Conservation (phyloP, 2,797 vertebrate species). For the Acropternis orthonyx region DNA sequence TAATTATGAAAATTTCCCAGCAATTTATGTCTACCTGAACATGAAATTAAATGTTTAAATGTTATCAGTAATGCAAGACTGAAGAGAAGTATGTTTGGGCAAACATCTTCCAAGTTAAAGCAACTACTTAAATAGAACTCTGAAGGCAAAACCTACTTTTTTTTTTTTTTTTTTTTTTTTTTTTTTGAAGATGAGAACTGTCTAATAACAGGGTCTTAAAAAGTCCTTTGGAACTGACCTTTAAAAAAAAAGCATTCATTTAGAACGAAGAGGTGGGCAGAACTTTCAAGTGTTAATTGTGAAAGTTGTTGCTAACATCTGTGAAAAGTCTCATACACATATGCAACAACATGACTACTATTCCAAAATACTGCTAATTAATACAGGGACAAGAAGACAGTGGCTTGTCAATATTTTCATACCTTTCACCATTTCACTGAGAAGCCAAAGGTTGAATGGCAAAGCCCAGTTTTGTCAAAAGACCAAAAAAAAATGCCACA, state of each 20-base stretch:
- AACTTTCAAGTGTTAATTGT: neutral
- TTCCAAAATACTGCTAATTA: neutral
- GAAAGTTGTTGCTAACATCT: neutral
- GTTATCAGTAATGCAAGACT: neutral
- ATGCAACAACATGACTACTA: neutral
- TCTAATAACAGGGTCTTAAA: neutral
- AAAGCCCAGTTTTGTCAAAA: neutral
- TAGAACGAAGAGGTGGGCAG: neutral
- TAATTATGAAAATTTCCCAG: neutral
- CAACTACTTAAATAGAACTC: neutral
- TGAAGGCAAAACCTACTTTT: neutral
- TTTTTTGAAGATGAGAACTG: neutral
- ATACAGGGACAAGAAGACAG: neutral
- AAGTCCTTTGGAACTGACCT: neutral
- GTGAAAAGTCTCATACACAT: neutral
- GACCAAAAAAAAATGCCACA: neutral
- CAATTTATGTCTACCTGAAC: neutral
- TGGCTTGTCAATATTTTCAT: neutral
- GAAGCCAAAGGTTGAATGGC: neutral
- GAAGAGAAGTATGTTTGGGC: neutral
- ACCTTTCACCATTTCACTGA: neutral
- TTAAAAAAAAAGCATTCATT: neutral
- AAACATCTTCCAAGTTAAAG: neutral
- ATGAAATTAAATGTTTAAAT: neutral
- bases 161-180: neutral